phyloP scores from a whole-genome alignment of 1,140 invertebrate species.

The Drosophila elegans region DNA sequence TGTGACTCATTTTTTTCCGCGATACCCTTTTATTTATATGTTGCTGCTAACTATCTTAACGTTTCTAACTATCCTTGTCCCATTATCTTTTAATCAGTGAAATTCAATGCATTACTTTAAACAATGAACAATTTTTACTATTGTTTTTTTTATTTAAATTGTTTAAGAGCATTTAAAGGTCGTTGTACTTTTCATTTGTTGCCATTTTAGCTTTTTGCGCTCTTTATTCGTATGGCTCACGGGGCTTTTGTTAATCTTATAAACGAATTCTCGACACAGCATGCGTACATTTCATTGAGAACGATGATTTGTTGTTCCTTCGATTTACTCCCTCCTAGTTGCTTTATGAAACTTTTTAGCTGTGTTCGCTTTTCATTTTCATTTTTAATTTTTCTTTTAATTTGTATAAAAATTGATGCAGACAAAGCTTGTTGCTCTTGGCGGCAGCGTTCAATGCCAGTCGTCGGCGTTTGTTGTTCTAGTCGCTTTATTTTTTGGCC shows the following conservation, averaged over 20 bases:
- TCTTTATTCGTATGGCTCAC: slow-evolving; percentile 11
- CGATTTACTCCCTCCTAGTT: slow-evolving; percentile 62
- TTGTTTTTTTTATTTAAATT: background rate
- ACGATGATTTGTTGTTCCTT: slow-evolving; percentile 78
- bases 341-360: slow-evolving; percentile 72
- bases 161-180: slow-evolving; percentile 30
- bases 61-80: too few species aligned
- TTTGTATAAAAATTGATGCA: slow-evolving; percentile 75
- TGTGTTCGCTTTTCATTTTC: slow-evolving; percentile 41
- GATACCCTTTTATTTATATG: too few species aligned
- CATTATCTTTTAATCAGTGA: too few species aligned
- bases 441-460: slow-evolving; percentile 76
- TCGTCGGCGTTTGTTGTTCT: slow-evolving; percentile 78
- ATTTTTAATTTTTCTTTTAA: slow-evolving; percentile 61
- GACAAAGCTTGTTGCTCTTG: slow-evolving; percentile 79
- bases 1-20: too few species aligned
- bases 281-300: slow-evolving; percentile 76
- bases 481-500: slow-evolving; percentile 71
- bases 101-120: background rate
- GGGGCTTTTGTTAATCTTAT: slow-evolving; percentile 62
- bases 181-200: slow-evolving; percentile 20
- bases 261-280: slow-evolving; percentile 62
- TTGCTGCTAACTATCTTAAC: too few species aligned
- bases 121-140: background rate
- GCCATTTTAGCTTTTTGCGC: background rate